These are phyloP conservation scores for Sarcophaga carnaria DNA, from an alignment of 2,888 invertebrate genomes.

Conservation along the genomic window DNA sequence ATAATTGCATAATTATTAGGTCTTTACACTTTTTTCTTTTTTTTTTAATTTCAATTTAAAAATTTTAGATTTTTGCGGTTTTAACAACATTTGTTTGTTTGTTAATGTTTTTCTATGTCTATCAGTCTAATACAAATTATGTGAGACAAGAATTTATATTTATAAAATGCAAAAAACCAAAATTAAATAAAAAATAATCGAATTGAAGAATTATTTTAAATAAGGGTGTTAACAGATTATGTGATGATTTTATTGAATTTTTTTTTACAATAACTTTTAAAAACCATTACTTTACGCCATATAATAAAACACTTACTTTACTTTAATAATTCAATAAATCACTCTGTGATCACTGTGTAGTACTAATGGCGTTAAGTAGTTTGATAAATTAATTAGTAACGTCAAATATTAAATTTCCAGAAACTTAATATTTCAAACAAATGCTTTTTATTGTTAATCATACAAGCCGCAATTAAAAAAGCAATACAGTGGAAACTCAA, in stretches of 20 bases:
- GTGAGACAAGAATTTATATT: conserved; percentile 2
- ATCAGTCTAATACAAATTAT: conserved; percentile 5
- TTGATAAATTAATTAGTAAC: neutral
- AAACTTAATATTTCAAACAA: conserved; percentile 6
- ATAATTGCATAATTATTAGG: neutral
- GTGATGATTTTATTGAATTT: neutral
- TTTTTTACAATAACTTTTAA: neutral
- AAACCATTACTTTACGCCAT: neutral
- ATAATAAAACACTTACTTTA: too few relatives aligned
- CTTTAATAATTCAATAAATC: too few relatives aligned
- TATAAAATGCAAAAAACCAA: neutral
- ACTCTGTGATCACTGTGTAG: too few relatives aligned
- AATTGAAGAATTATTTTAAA: neutral
- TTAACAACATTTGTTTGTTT: neutral
- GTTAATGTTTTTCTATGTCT: conserved; percentile 5
- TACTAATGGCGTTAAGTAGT: neutral
- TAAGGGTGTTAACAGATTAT: conserved; percentile 2
- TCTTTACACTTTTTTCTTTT: neutral
- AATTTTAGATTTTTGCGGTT: neutral
- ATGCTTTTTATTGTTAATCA: neutral
- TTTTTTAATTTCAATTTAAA: conserved; percentile 13
- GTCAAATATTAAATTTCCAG: conserved; percentile 7
- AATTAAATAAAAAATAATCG: neutral
- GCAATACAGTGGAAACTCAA: neutral
- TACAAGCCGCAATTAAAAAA: neutral